Base-by-base conservation (phyloP, 1,140 invertebrate species). In the Hypothenemus hampei region DNA sequence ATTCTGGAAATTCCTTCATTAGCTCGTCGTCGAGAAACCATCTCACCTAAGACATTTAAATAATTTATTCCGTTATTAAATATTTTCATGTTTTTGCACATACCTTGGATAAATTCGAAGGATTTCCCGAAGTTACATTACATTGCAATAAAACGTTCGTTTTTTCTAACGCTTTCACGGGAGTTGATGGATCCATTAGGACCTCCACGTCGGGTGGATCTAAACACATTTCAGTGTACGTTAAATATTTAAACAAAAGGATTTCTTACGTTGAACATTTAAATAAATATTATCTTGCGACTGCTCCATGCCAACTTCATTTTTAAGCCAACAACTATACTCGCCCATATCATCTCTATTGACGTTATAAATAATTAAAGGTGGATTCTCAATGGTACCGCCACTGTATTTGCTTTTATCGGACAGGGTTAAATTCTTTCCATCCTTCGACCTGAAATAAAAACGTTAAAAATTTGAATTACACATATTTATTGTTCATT, bases 21-120 rank as follows among this genome's bases (percentile, higher is more conserved):
- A 92, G 69, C 41, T 87, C 82, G 3, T 84, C 86, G 61, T 89
- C 86, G 57, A 91, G 77, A 67, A 86, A 93, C 92, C 92, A 83
- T 60, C 40, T 62, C 65, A 57, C 66, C 66, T 36, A 24, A 47
- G 52, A 50, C 40, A 29, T 22, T 8, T 6, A 29, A 29, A 29
- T 7, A 7, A n/a, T 7, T 29, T 29, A 29, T 29, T 6, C n/a
- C n/a, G 6, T 29, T 29, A 29, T 7, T 29, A 29, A n/a, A 29
- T 6, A 29, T 7, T 29, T 29, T 29, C 26, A 7, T 29, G 6
- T 29, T 29, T 29, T 7, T 29, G 6, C 26, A 49, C 13, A 77
- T 47, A 86, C 85, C 49, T 84, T 80, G 57, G 79, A 77, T 63
- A 84, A 70, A 63, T 75, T 73, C 4, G 73, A 70, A 1, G 83